phyloP scores from a whole-genome alignment of 2,888 invertebrate species.

The Plusia festucae region DNA sequence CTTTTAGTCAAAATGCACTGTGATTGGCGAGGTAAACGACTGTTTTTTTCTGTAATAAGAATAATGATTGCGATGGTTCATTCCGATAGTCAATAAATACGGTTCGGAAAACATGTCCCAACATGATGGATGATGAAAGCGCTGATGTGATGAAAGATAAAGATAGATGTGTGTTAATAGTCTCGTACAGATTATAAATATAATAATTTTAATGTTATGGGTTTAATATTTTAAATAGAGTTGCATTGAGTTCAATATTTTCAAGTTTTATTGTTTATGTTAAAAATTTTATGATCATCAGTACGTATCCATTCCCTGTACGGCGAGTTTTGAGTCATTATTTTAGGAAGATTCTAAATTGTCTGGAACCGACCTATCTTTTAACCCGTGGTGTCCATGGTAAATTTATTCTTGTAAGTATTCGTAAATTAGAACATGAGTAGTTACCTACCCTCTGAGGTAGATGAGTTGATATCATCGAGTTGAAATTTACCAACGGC shows the following conservation, averaged over 20 bases:
- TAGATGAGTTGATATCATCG: conserved; percentile 70
- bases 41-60: conserved; percentile 70
- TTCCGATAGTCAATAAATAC: conserved; percentile 83
- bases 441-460: conserved; percentile 38
- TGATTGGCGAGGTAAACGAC: conserved; percentile 21
- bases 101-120: conserved; percentile 84
- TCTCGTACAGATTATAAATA: conserved; percentile 43
- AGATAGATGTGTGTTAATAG: conserved; percentile 73
- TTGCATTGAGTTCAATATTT: neutral
- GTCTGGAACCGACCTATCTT: too few relatives aligned
- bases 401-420: too few relatives aligned
- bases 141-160: conserved; percentile 81
- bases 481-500: conserved; percentile 80
- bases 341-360: too few relatives aligned
- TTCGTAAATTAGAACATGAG: conserved; percentile 24
- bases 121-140: conserved; percentile 85
- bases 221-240: neutral
- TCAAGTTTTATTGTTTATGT: too few relatives aligned
- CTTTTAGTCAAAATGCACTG: conserved; percentile 21
- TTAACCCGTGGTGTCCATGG: too few relatives aligned
- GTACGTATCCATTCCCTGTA: too few relatives aligned
- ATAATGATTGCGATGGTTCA: conserved; percentile 83
- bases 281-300: too few relatives aligned
- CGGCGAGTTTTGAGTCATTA: too few relatives aligned
- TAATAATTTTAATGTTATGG: conserved; percentile 12